Evolutionary conservation across 1,140 invertebrate species (phyloP).

Genomic region (Drosophila varians): DNA sequence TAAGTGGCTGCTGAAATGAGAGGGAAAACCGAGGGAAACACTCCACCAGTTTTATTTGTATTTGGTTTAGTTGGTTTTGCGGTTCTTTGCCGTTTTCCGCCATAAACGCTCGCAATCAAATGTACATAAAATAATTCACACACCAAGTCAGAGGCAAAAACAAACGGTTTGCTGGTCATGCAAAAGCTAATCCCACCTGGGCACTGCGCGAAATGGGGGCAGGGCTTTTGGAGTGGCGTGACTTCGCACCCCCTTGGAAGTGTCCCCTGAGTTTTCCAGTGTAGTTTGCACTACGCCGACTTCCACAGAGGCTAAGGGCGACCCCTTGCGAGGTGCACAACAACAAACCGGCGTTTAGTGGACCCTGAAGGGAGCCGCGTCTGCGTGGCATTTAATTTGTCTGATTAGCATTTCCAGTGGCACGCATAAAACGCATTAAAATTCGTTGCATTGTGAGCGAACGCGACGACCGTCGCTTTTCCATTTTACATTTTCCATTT

Average conservation of each 20-base stretch:
- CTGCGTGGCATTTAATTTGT: constrained; percentile 79
- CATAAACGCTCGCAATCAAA: constrained; percentile 79
- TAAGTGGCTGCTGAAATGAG: constrained; percentile 26
- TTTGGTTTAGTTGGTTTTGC: constrained; percentile 31
- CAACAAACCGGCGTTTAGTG: constrained; percentile 42
- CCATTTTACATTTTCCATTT: constrained; percentile 3
- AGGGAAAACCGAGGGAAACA: too few relatives aligned
- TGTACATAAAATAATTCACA: constrained; percentile 80
- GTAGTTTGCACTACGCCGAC: too few relatives aligned
- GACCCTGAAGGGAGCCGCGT: constrained; percentile 32
- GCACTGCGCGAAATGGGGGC: background rate
- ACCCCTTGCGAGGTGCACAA: constrained; percentile 5
- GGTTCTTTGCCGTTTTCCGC: constrained; percentile 65
- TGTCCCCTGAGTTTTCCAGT: too few relatives aligned
- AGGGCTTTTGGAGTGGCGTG: too few relatives aligned
- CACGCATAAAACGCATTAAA: constrained; percentile 82
- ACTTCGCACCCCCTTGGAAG: too few relatives aligned
- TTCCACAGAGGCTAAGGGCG: too few relatives aligned
- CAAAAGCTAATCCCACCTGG: constrained; percentile 17
- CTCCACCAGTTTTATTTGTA: constrained; percentile 12
- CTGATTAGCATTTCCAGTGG: constrained; percentile 80
- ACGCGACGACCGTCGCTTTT: constrained; percentile 2
- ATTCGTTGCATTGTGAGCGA: constrained; percentile 39
- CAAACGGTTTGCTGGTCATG: constrained; percentile 75
- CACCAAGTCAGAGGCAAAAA: constrained; percentile 38